Evolutionary conservation across 2,113 vertebrate species (phyloP).

Genomic region (Oxygymnocypris stewartii): DNA sequence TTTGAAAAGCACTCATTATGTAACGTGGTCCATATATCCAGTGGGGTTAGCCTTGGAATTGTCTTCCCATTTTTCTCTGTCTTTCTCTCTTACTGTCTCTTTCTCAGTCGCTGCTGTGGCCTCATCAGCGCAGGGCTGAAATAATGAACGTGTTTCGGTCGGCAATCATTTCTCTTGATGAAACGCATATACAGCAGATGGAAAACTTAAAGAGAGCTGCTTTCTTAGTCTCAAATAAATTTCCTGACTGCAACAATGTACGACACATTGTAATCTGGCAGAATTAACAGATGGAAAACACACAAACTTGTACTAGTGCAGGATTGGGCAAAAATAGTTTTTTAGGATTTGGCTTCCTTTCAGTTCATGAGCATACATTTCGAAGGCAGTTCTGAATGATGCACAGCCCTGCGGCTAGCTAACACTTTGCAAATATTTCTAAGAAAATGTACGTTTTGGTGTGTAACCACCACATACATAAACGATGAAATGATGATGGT

Average conservation of each 20-base stretch:
- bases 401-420: neutral
- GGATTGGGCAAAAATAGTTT: neutral
- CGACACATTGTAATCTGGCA: neutral
- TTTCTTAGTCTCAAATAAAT: constrained; percentile 14
- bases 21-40: constrained; percentile 43
- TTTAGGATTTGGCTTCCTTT: neutral
- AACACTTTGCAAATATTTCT: neutral
- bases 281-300: constrained; percentile 21
- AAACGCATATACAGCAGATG: constrained; percentile 45
- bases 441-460: neutral
- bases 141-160: constrained; percentile 39
- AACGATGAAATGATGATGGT: neutral
- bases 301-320: neutral
- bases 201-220: constrained; percentile 1
- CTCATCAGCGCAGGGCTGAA: constrained; percentile 39
- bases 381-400: neutral
- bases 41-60: constrained; percentile 30
- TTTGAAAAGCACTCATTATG: constrained; percentile 58
- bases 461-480: neutral
- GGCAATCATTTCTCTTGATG: constrained; percentile 55
- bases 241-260: neutral
- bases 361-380: neutral
- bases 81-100: neutral
- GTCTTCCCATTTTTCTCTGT: constrained; percentile 13
- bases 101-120: neutral